Evolutionary conservation across 64 coral and sea anemone genomes (phyloP).

Genomic region (Montipora cactus): DNA sequence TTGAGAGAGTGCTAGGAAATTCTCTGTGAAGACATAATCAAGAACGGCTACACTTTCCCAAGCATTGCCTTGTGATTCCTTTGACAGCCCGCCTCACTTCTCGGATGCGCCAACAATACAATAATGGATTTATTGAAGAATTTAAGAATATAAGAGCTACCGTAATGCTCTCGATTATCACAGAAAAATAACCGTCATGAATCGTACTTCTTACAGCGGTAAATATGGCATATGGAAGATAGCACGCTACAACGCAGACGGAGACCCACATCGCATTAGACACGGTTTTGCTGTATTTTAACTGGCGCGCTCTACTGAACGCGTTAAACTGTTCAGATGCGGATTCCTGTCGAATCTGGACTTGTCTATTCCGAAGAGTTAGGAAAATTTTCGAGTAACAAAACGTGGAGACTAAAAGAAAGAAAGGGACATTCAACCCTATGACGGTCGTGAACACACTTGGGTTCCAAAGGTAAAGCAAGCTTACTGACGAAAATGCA

Average conservation of each 20-base stretch:
- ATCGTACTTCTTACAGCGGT: not conserved
- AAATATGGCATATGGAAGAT: not conserved
- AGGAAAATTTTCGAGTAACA: conserved; percentile 4
- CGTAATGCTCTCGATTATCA: not conserved
- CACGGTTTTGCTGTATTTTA: not conserved
- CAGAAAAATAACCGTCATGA: not conserved
- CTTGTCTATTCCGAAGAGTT: not conserved
- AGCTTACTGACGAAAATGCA: not conserved
- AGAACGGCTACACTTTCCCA: not conserved
- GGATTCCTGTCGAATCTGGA: not conserved
- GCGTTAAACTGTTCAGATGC: not conserved
- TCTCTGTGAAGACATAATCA: not conserved
- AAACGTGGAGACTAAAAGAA: not conserved
- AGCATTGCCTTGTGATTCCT: not conserved
- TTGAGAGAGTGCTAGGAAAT: too few relatives aligned
- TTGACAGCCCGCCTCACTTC: conserved; percentile 13
- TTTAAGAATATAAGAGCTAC: conserved; percentile 7
- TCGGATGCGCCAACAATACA: conserved; percentile 27
- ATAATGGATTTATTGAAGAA: not conserved
- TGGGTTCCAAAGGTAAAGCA: conserved; percentile 10
- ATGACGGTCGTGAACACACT: not conserved
- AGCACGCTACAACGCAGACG: not conserved
- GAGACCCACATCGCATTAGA: not conserved
- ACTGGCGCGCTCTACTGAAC: not conserved
- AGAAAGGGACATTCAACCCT: not conserved